Conservation (phyloP, 2,888 invertebrate species). For the Emmelina monodactyla region DNA sequence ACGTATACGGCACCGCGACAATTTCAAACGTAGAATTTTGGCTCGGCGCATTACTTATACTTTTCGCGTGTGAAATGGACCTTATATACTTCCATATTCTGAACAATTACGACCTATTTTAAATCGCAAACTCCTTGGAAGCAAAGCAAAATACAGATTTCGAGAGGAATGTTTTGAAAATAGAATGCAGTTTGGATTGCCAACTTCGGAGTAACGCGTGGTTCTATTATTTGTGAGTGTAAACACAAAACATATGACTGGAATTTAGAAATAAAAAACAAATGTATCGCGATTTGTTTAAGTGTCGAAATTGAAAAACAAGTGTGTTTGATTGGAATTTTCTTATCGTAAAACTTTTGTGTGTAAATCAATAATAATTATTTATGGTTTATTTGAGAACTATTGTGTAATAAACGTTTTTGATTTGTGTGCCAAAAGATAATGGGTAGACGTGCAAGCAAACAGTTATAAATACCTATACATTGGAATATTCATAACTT, state of each 20-base stretch:
- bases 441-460: too few relatives aligned
- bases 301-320: too few relatives aligned
- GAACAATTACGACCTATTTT: conserved; percentile 19
- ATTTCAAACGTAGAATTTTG: conserved; percentile 52
- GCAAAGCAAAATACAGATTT: conserved; percentile 7
- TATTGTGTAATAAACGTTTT: too few relatives aligned
- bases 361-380: too few relatives aligned
- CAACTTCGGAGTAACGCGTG: conserved; percentile 6
- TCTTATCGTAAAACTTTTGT: too few relatives aligned
- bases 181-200: conserved; percentile 18
- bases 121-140: not conserved
- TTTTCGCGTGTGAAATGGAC: conserved; percentile 59
- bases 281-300: too few relatives aligned
- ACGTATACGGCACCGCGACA: conserved; percentile 31
- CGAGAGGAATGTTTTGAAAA: conserved; percentile 27
- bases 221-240: conserved; percentile 14
- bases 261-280: too few relatives aligned
- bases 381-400: too few relatives aligned
- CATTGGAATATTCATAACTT: too few relatives aligned
- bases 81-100: conserved; percentile 48
- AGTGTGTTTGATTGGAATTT: too few relatives aligned
- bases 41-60: conserved; percentile 43
- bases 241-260: conserved; percentile 29
- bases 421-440: too few relatives aligned
- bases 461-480: too few relatives aligned